phyloP scores from a whole-genome alignment of 2,888 invertebrate genomes.

The Phengaris arion region DNA sequence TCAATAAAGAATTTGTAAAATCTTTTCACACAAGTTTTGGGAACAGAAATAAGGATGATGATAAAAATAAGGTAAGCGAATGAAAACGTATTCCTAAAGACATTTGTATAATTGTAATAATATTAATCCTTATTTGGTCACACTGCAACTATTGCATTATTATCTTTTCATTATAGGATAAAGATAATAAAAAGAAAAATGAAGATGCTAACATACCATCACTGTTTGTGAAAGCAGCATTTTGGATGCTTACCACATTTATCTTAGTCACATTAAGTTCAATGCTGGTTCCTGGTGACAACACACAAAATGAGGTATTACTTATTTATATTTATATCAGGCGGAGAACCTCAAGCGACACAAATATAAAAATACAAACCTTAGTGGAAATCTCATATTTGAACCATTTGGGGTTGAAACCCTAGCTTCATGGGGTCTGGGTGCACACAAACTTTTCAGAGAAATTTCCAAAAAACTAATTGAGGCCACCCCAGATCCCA shows the following conservation, averaged over 20 bases:
- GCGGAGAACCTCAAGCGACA: too few relatives aligned
- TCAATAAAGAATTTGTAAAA: conserved; percentile 40
- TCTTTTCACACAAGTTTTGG: conserved; percentile 54
- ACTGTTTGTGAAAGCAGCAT: conserved; percentile 85
- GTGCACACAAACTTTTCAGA: too few relatives aligned
- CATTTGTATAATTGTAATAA: background rate
- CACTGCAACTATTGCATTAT: background rate
- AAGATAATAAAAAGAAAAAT: conserved; percentile 71
- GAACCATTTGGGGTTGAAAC: too few relatives aligned
- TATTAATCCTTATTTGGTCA: background rate
- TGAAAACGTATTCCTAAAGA: background rate
- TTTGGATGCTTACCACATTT: conserved; percentile 89
- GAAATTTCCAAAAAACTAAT: too few relatives aligned
- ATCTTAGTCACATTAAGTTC: conserved; percentile 86
- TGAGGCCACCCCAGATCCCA: too few relatives aligned
- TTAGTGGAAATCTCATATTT: too few relatives aligned
- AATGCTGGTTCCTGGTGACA: conserved; percentile 83
- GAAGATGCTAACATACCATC: conserved; percentile 86
- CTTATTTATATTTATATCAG: too few relatives aligned
- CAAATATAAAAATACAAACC: too few relatives aligned
- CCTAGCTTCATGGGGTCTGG: too few relatives aligned
- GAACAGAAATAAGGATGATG: conserved; percentile 46
- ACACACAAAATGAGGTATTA: conserved; percentile 85
- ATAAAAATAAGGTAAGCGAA: conserved; percentile 51
- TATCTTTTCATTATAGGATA: conserved; percentile 48